These are phyloP conservation scores for Semotilus atromaculatus DNA, from an alignment of 2,797 vertebrate species.

Conservation along the genomic window DNA sequence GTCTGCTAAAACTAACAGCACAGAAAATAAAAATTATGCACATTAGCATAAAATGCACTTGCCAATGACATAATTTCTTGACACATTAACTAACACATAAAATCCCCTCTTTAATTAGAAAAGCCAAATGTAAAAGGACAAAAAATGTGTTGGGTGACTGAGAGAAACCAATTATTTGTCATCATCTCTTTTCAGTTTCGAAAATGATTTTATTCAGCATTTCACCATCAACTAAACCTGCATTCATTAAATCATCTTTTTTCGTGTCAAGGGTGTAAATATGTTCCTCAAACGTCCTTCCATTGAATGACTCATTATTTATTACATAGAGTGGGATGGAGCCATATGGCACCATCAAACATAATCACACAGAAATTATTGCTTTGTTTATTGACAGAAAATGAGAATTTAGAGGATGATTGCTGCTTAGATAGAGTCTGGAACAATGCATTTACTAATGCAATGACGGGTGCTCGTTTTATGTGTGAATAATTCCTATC, in stretches of 20 bases:
- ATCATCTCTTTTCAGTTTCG: constrained; percentile 70
- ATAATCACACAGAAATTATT: constrained; percentile 59
- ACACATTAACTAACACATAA: constrained; percentile 83
- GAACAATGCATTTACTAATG: constrained; percentile 52
- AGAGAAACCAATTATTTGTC: constrained; percentile 76
- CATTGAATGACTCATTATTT: constrained; percentile 51
- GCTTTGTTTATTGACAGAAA: constrained; percentile 59
- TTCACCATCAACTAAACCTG: constrained; percentile 64
- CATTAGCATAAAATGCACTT: constrained; percentile 75
- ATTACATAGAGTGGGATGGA: constrained; percentile 48
- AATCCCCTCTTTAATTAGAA: constrained; percentile 81
- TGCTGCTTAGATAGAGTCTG: constrained; percentile 34
- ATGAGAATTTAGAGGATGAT: constrained; percentile 56
- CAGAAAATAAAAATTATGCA: constrained; percentile 54
- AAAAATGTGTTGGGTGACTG: neutral
- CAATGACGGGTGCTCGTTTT: constrained; percentile 34
- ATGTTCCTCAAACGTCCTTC: constrained; percentile 45
- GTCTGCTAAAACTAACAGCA: constrained; percentile 66
- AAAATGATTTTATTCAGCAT: constrained; percentile 70
- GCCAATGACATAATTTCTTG: constrained; percentile 77
- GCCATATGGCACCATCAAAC: constrained; percentile 68
- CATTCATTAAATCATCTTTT: constrained; percentile 63
- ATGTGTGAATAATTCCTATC: constrained; percentile 20
- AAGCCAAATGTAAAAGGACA: constrained; percentile 77
- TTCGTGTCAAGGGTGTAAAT: constrained; percentile 24